These are phyloP conservation scores for Solen grandis DNA, from an alignment of 1,140 invertebrate species.

Conservation along the genomic window DNA sequence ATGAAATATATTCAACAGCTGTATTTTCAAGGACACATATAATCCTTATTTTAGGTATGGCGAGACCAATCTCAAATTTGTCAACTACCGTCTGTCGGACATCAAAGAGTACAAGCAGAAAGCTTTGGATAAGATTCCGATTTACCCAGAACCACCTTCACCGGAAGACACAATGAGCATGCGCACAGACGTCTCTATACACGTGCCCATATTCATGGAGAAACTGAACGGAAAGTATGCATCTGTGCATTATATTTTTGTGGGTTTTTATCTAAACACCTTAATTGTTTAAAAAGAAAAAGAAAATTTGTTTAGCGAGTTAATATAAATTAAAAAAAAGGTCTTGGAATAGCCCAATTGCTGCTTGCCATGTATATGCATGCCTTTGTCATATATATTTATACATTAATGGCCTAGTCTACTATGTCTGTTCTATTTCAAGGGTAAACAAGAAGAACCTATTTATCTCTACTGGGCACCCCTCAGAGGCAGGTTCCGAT, in stretches of 20 bases:
- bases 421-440: neutral
- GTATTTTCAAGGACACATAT: too few relatives aligned
- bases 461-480: slow-evolving; percentile 8
- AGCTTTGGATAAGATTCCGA: slow-evolving; percentile 8
- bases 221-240: slow-evolving; percentile 44
- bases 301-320: neutral
- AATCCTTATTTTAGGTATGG: slow-evolving; percentile 47
- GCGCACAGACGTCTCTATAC: slow-evolving; percentile 19
- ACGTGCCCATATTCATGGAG: slow-evolving; percentile 42
- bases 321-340: neutral
- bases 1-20: too few relatives aligned
- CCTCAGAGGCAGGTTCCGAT: slow-evolving; percentile 25
- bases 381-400: neutral
- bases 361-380: neutral
- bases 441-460: slow-evolving; percentile 31
- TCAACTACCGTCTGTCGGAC: slow-evolving; percentile 55
- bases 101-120: slow-evolving; percentile 24
- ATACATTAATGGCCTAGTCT: neutral
- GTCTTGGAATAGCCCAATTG: neutral
- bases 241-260: neutral
- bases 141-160: neutral
- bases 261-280: neutral
- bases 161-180: slow-evolving; percentile 3
- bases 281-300: neutral
- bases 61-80: slow-evolving; percentile 52